These are phyloP conservation scores for Potamilus streckersoni DNA, from an alignment of 1,140 invertebrate species.

Conservation along the genomic window DNA sequence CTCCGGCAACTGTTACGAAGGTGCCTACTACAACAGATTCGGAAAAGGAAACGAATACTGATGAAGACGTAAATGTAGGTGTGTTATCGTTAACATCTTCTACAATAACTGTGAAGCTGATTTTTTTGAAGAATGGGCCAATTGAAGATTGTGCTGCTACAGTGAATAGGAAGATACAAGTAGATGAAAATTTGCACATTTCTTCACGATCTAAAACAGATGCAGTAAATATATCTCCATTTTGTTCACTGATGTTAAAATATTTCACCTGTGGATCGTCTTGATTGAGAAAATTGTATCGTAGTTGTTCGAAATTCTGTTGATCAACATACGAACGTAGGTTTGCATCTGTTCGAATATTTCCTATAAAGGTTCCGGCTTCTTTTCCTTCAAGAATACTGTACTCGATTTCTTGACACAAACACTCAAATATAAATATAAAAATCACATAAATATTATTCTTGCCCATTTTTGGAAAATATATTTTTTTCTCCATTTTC, in stretches of 20 bases:
- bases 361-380: slow-evolving; percentile 18
- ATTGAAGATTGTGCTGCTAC: slow-evolving; percentile 33
- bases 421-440: no score
- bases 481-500: no score
- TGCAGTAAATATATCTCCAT: slow-evolving; percentile 17
- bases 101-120: slow-evolving; percentile 17
- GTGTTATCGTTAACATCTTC: slow-evolving; percentile 32
- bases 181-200: slow-evolving; percentile 37
- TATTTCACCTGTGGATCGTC: slow-evolving; percentile 4
- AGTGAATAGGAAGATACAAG: slow-evolving; percentile 40
- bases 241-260: slow-evolving; percentile 8
- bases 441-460: no score
- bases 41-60: slow-evolving; percentile 5
- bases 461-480: no score
- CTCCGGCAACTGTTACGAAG: slow-evolving; percentile 19
- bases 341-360: slow-evolving; percentile 10
- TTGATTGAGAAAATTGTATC: background rate
- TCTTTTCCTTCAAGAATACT: slow-evolving; percentile 13
- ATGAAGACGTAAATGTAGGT: slow-evolving; percentile 17
- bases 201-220: slow-evolving; percentile 46
- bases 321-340: slow-evolving; percentile 4
- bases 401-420: background rate
- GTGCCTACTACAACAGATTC: slow-evolving; percentile 15
- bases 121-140: slow-evolving; percentile 24
- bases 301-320: background rate